Conservation (phyloP, 2,888 invertebrate species). For the Pyrrhia umbra region DNA sequence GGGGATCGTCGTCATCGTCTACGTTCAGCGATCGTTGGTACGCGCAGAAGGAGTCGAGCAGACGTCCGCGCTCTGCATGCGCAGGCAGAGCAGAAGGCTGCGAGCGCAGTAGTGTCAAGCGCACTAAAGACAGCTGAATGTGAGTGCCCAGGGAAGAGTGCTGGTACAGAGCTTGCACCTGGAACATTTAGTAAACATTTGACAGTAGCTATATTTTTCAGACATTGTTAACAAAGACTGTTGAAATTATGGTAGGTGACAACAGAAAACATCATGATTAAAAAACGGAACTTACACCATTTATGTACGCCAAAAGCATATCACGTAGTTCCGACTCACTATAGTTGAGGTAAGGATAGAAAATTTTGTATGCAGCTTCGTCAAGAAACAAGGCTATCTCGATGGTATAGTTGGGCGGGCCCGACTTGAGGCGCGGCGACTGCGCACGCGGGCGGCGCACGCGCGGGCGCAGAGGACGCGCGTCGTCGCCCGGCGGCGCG, state of each 20-base stretch:
- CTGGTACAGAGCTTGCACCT: constrained; percentile 95
- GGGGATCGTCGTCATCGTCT: constrained; percentile 91
- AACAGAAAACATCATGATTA: not conserved
- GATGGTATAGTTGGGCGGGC: constrained; percentile 88
- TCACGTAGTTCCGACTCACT: constrained; percentile 92
- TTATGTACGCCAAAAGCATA: constrained; percentile 94
- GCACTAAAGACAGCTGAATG: constrained; percentile 92
- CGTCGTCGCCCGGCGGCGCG: constrained; percentile 83
- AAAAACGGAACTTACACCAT: constrained; percentile 90
- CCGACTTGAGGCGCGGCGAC: constrained; percentile 66
- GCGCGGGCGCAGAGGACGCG: constrained; percentile 75
- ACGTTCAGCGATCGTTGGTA: constrained; percentile 93
- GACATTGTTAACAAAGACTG: not conserved
- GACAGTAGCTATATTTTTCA: constrained; percentile 28
- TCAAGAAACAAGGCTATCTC: constrained; percentile 94
- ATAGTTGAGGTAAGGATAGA: constrained; percentile 92
- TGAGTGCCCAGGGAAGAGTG: constrained; percentile 92
- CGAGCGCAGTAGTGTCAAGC: constrained; percentile 92
- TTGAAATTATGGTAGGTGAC: not conserved
- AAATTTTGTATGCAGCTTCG: constrained; percentile 93
- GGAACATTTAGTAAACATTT: constrained; percentile 57
- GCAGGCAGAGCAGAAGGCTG: constrained; percentile 92
- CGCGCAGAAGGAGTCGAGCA: constrained; percentile 94
- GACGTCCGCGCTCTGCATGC: constrained; percentile 91
- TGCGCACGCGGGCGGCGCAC: constrained; percentile 74